A percentile compares a stretch with the other conserved stretches of the same genome.
Conservation (phyloP, 2,888 invertebrate species). For the Metalampra italica region DNA sequence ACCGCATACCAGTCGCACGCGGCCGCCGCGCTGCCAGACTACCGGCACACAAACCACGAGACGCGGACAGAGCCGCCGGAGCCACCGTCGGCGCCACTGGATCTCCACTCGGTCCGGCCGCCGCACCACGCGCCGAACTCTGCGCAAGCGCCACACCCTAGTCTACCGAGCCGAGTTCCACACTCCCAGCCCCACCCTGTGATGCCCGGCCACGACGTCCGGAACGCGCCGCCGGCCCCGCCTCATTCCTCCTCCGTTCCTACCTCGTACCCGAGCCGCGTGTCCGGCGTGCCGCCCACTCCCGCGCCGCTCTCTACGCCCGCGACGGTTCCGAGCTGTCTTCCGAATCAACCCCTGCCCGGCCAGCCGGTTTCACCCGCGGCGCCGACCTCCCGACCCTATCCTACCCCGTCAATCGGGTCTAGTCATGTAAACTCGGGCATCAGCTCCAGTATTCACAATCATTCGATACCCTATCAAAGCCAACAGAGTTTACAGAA, state of each 20-base stretch:
- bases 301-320: constrained; percentile 49
- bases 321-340: constrained; percentile 56
- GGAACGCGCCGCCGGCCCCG: constrained; percentile 38
- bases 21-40: constrained; percentile 67
- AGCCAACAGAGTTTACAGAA: constrained; percentile 70
- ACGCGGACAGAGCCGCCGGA: constrained; percentile 67
- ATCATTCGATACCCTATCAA: constrained; percentile 64
- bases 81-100: constrained; percentile 54
- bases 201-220: constrained; percentile 55
- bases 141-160: constrained; percentile 34
- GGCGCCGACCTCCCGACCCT: constrained; percentile 58
- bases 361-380: constrained; percentile 57
- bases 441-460: constrained; percentile 67
- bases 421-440: constrained; percentile 75
- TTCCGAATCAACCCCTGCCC: constrained; percentile 61
- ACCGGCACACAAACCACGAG: constrained; percentile 75
- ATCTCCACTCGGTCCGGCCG: constrained; percentile 58
- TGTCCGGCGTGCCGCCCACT: constrained; percentile 45
- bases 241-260: constrained; percentile 56
- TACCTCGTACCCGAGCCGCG: constrained; percentile 60
- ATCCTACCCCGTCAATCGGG: constrained; percentile 63
- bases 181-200: constrained; percentile 53
- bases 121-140: constrained; percentile 34
- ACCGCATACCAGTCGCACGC: constrained; percentile 72
- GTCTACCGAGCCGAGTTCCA: constrained; percentile 49